phyloP scores from a whole-genome alignment of 2,888 invertebrate species.

The Emmelina monodactyla region DNA sequence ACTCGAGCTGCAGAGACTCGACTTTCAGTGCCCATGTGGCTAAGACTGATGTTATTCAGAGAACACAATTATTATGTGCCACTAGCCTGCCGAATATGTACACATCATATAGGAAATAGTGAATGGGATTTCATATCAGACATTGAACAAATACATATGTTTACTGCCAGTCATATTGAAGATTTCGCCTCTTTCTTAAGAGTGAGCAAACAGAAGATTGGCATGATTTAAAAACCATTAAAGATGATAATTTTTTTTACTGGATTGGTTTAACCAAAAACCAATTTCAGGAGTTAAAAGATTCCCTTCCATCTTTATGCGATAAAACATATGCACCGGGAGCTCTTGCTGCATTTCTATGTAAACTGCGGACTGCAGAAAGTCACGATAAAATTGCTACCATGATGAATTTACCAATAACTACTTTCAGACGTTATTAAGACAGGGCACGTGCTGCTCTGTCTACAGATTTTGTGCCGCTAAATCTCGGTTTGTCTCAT shows the following conservation, averaged over 20 bases:
- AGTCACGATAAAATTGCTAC: background rate
- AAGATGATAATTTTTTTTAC: background rate
- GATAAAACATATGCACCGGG: background rate
- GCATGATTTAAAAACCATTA: background rate
- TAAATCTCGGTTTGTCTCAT: background rate
- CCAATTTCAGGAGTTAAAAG: background rate
- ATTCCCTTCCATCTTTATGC: background rate
- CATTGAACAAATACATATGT: background rate
- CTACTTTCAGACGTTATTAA: background rate
- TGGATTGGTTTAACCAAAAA: background rate
- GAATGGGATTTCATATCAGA: background rate
- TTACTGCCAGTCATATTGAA: background rate
- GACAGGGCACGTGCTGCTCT: no score
- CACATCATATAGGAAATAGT: background rate
- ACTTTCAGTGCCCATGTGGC: background rate
- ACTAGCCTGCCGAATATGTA: background rate
- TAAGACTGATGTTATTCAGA: background rate
- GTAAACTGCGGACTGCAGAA: background rate
- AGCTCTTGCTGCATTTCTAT: constrained; percentile 1
- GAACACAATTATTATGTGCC: background rate
- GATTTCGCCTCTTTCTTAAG: background rate
- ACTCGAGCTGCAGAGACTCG: background rate
- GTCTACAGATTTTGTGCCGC: no score
- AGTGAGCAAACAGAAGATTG: background rate
- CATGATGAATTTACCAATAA: background rate